A percentile compares a stretch with the other conserved stretches of the same genome.
phyloP scores from a whole-genome alignment of 2,888 invertebrate genomes.

The Balanococcus diminutus region DNA sequence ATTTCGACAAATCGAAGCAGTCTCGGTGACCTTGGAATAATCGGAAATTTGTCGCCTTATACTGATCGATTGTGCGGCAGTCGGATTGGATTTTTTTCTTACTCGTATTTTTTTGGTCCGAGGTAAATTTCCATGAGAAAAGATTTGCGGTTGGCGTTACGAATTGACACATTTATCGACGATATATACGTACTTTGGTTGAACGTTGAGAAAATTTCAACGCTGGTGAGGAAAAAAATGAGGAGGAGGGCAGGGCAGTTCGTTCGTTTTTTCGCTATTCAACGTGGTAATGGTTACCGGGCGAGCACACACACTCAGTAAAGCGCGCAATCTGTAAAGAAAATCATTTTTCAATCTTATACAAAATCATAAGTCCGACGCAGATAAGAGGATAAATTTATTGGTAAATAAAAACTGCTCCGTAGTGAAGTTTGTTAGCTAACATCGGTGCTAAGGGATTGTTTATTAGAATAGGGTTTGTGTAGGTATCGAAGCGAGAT shows the following conservation, averaged over 20 bases:
- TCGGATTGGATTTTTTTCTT: background rate
- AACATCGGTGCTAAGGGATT: conserved; percentile 41
- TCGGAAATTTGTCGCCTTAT: background rate
- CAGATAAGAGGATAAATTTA: conserved; percentile 37
- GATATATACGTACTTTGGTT: too few species aligned
- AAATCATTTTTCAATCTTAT: conserved; percentile 31
- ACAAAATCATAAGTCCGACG: conserved; percentile 28
- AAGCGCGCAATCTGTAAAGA: conserved; percentile 37
- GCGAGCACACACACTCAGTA: conserved; percentile 26
- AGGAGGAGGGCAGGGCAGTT: too few species aligned
- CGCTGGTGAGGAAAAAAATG: background rate
- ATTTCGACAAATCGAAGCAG: background rate
- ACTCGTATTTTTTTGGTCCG: too few species aligned
- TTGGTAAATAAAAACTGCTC: conserved; percentile 18
- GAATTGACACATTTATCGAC: conserved; percentile 1
- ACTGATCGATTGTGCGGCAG: background rate
- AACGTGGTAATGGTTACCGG: background rate
- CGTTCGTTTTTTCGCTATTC: conserved; percentile 28
- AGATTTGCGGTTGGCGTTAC: background rate
- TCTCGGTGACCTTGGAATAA: background rate
- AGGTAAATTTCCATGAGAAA: background rate
- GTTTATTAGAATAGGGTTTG: conserved; percentile 48
- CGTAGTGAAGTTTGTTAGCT: conserved; percentile 15
- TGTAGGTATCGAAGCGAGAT: conserved; percentile 47
- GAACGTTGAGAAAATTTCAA: background rate